A percentile compares a stretch with the other conserved stretches of the same genome.
Conservation (phyloP, 2,888 invertebrate genomes). For the Ophion costatus region DNA sequence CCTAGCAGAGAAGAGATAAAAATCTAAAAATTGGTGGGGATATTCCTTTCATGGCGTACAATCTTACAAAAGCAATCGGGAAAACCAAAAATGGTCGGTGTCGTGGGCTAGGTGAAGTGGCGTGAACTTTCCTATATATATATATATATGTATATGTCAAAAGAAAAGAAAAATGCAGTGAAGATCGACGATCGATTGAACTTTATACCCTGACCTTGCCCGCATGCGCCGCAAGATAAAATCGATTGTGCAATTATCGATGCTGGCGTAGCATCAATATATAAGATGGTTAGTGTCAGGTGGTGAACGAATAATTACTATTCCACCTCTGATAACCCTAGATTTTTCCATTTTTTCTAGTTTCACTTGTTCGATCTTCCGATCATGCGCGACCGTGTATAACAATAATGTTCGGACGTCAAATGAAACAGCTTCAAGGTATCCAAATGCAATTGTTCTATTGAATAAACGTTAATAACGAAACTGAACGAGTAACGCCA, state of each 20-base stretch:
- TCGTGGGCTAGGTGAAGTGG: too few relatives aligned
- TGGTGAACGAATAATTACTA: slow-evolving; percentile 39
- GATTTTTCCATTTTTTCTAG: neutral
- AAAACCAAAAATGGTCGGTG: too few relatives aligned
- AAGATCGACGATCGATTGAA: slow-evolving; percentile 42
- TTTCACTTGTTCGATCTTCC: neutral
- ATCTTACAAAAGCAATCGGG: too few relatives aligned
- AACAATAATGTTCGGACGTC: too few relatives aligned
- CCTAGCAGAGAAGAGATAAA: too few relatives aligned
- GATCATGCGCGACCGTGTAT: too few relatives aligned
- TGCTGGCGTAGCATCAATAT: slow-evolving; percentile 53
- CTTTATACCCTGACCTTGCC: slow-evolving; percentile 50
- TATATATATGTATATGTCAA: neutral
- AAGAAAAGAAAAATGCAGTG: slow-evolving; percentile 44
- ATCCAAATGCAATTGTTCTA: neutral
- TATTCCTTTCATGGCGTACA: too few relatives aligned
- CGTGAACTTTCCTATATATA: too few relatives aligned
- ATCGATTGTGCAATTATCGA: slow-evolving; percentile 58
- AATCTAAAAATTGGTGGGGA: too few relatives aligned
- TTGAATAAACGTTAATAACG: neutral
- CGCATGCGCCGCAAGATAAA: slow-evolving; percentile 19
- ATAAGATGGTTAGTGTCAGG: slow-evolving; percentile 68
- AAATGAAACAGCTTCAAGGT: too few relatives aligned
- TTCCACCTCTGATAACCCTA: slow-evolving; percentile 21
- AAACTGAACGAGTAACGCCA: neutral